phyloP scores from a whole-genome alignment of 2,888 invertebrate species.

The Drosophila suboccidentalis region DNA sequence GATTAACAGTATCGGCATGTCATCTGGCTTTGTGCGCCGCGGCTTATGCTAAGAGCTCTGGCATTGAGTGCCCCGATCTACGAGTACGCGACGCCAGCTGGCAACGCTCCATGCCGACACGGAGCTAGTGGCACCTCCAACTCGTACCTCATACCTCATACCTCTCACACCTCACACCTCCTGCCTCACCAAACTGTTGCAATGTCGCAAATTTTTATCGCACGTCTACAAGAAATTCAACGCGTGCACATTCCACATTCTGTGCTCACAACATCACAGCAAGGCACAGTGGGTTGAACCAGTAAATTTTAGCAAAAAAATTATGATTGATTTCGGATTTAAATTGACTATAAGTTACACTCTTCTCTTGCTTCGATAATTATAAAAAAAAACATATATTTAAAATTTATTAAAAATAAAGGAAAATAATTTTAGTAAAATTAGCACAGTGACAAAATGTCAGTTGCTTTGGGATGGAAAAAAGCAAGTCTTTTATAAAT shows the following conservation, averaged over 20 bases:
- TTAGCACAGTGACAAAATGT: too few species aligned
- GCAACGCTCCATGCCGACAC: constrained; percentile 37
- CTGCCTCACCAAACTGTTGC: constrained; percentile 73
- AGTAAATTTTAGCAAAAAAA: neutral
- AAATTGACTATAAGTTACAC: too few species aligned
- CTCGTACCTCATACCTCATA: neutral
- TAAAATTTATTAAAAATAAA: too few species aligned
- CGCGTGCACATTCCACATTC: constrained; percentile 82
- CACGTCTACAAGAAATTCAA: constrained; percentile 83
- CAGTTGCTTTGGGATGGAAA: too few species aligned
- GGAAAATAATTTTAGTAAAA: too few species aligned
- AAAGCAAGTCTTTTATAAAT: too few species aligned
- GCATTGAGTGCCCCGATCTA: constrained; percentile 52
- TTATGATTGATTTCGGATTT: neutral
- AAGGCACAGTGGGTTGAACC: constrained; percentile 39
- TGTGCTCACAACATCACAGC: constrained; percentile 64
- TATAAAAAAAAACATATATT: too few species aligned
- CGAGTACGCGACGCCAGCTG: constrained; percentile 43
- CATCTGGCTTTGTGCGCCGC: constrained; percentile 75
- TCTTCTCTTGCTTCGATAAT: too few species aligned
- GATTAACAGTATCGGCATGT: constrained; percentile 83
- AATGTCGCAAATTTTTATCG: constrained; percentile 85
- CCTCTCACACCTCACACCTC: neutral
- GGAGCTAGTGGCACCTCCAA: constrained; percentile 11
- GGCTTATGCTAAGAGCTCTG: constrained; percentile 75